Evolutionary conservation across 1,140 invertebrate genomes (phyloP).

Genomic region (Drosophila arawakana): DNA sequence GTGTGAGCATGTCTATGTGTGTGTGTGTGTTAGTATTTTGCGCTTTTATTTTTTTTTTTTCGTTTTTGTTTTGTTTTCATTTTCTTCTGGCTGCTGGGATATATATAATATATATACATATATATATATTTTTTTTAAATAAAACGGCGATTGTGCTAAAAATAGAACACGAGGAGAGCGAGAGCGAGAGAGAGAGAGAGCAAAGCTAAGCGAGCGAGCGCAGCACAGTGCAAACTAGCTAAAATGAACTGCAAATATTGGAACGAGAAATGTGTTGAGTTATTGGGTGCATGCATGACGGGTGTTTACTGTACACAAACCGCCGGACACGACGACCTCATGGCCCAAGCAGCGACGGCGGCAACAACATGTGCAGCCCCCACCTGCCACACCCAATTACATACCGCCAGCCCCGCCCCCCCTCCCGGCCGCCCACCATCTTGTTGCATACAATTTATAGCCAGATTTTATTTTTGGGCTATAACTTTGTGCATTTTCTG

Average conservation of each 20-base stretch:
- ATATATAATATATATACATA: not conserved
- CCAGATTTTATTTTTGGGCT: constrained; percentile 49
- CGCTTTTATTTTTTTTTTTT: constrained; percentile 55
- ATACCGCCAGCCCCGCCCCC: not conserved
- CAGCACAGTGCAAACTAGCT: constrained; percentile 9
- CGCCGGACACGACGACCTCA: constrained; percentile 15
- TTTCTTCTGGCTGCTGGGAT: constrained; percentile 9
- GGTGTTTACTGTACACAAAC: constrained; percentile 32
- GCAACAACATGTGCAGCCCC: constrained; percentile 40
- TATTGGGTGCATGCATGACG: not conserved
- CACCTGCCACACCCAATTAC: not conserved
- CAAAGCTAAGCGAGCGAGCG: not conserved
- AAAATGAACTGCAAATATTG: not conserved
- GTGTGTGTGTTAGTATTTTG: constrained; percentile 77
- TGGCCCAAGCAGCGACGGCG: constrained; percentile 16
- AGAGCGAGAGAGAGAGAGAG: constrained; percentile 12
- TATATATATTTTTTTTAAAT: constrained; percentile 45
- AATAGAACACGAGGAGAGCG: constrained; percentile 45
- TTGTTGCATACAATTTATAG: constrained; percentile 56
- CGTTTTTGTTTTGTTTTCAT: constrained; percentile 1
- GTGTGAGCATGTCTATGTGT: too few species aligned
- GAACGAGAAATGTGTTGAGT: not conserved
- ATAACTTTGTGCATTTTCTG: constrained; percentile 32
- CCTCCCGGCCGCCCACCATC: not conserved
- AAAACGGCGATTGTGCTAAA: constrained; percentile 63